phyloP scores from a whole-genome alignment of 1,140 invertebrate species.

The Yoshiicerus persimilis region DNA sequence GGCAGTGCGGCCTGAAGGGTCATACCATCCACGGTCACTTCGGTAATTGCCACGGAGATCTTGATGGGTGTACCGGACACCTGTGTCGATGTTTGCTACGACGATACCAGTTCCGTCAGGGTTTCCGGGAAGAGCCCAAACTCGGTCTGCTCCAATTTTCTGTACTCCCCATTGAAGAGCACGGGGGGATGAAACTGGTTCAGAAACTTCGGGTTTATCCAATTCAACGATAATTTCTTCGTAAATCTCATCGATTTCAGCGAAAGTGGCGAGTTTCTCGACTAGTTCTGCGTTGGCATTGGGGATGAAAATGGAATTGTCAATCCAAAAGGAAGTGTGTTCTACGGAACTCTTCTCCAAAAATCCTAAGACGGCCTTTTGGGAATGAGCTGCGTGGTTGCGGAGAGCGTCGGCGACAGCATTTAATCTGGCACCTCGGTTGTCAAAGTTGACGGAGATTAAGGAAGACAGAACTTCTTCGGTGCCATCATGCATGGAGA shows the following conservation, averaged over 20 bases:
- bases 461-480: neutral
- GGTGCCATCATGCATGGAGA: neutral
- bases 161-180: slow-evolving; percentile 19
- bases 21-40: neutral
- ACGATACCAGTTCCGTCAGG: neutral
- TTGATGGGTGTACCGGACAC: neutral
- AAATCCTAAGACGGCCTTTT: neutral
- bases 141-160: neutral
- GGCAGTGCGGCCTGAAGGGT: neutral
- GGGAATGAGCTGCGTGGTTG: neutral
- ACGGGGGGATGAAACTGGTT: neutral
- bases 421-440: neutral
- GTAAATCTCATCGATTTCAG: neutral
- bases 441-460: neutral
- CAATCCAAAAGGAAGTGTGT: slow-evolving; percentile 12
- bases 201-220: neutral
- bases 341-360: neutral
- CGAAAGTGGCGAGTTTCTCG: neutral
- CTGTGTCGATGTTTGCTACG: neutral
- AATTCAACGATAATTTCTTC: neutral
- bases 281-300: neutral
- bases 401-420: neutral
- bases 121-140: neutral
- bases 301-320: slow-evolving; percentile 9
- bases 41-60: neutral